phyloP scores from a whole-genome alignment of 2,888 invertebrate genomes.

The Lymantria monacha region DNA sequence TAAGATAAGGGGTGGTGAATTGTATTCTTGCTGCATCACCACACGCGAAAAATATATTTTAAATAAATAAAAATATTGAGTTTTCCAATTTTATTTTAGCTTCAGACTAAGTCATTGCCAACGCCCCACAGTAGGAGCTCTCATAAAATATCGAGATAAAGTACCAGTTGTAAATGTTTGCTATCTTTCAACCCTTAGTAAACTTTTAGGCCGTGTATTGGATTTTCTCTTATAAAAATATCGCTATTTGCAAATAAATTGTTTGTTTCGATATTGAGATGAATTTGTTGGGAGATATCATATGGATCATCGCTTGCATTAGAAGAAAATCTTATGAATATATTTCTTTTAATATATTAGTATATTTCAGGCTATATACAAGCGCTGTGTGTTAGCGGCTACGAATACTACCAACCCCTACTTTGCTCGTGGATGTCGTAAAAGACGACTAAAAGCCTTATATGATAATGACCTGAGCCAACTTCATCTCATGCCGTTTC shows the following conservation, averaged over 20 bases:
- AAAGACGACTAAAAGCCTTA: no score
- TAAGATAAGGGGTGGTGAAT: no score
- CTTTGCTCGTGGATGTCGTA: no score
- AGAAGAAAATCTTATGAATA: background rate
- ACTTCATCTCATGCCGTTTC: no score
- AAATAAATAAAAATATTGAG: no score
- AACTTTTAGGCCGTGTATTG: constrained; percentile 33
- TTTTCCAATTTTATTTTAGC: no score
- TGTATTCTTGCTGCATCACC: no score
- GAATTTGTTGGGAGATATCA: constrained; percentile 13
- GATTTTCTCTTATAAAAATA: constrained; percentile 30
- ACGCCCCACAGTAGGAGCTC: constrained; percentile 28
- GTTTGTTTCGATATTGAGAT: constrained; percentile 16
- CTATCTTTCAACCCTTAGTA: constrained; percentile 33
- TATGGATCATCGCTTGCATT: background rate
- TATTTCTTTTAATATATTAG: background rate
- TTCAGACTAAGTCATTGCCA: constrained; percentile 28
- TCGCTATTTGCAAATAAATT: constrained; percentile 27
- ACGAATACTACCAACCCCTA: no score
- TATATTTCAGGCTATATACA: no score
- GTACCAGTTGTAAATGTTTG: constrained; percentile 34
- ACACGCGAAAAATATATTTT: no score
- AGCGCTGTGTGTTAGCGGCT: no score
- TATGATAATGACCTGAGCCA: no score
- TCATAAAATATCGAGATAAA: constrained; percentile 55